Evolutionary conservation across 2,888 invertebrate species (phyloP), one percentile per base, ranked within the genome.

Genomic region (Luperina nickerlii): DNA sequence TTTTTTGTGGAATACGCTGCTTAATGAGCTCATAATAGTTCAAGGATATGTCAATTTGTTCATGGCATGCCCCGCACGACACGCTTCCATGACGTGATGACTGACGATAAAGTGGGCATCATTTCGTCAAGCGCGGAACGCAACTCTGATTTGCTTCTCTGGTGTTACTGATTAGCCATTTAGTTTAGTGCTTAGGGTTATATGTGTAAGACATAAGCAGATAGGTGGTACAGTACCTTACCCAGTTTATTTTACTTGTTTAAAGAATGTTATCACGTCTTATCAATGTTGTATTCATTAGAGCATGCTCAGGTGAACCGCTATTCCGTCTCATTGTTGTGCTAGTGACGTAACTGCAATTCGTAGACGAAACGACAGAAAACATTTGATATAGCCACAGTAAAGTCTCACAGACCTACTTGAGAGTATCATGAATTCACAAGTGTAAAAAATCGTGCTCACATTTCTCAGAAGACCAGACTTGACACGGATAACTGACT

Each of bases 41-140:
- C 79, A 86, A 84, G 84, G 81, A 76, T 63, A 69, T 24, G 69
- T 78, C 76, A 81, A 87, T 84, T 86, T 78, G 81, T 80, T 74
- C 67, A 76, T 48, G 81, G 63, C 76, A 69, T 69, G 42, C 51
- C 48, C 0, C 32, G 13, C 63, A 71, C 76, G 71, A 74, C 54
- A 79, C 75, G 77, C 69, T 74, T 74, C 65, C 63, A 79, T 82
- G 68, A 78, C 81, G 73, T 75, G 82, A 70, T 82, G 20, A 54
- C 73, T 73, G 74, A 79, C 65, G 74, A 73, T 84, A 78, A 78
- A 82, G 42, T 54, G 20, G 71, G 51, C 74, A 72, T 76, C 9
- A 65, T 84, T 79, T 81, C 60, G 60, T 72, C 63, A 80, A 84
- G 69, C 27, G 65, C 42, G 81, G 81, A 76, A 74, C 73, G 63